phyloP scores from a whole-genome alignment of 2,888 invertebrate species.

The Eilema sororculum region DNA sequence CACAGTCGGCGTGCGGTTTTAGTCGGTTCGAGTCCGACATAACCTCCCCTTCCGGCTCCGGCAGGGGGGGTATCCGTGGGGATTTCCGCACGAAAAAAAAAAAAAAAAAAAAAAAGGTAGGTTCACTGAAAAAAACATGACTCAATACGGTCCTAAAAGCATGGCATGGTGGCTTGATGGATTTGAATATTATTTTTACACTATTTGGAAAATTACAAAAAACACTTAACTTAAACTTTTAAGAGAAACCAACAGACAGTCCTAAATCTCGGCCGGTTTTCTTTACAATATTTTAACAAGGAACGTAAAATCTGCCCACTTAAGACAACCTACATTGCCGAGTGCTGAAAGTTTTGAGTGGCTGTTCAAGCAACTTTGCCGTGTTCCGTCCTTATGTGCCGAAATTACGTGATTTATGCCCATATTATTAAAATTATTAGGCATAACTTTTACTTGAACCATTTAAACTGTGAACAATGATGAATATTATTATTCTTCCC shows the following conservation, averaged over 20 bases:
- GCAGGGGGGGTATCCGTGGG: too few relatives aligned
- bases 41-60: too few relatives aligned
- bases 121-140: too few relatives aligned
- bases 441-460: neutral
- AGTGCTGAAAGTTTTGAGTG: constrained; percentile 6
- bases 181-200: too few relatives aligned
- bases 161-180: too few relatives aligned
- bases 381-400: neutral
- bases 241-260: neutral
- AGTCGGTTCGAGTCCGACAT: too few relatives aligned
- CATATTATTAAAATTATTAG: constrained; percentile 11
- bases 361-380: constrained; percentile 10
- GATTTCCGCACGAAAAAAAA: too few relatives aligned
- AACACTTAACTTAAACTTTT: neutral
- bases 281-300: neutral
- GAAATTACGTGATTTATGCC: constrained; percentile 18
- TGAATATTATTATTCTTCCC: neutral
- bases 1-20: too few relatives aligned
- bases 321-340: constrained; percentile 10
- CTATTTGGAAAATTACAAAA: neutral
- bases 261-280: neutral
- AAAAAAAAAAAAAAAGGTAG: too few relatives aligned
- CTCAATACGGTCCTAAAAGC: too few relatives aligned
- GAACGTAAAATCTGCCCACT: neutral
- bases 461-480: neutral